Evolutionary conservation across 1,140 invertebrate genomes (phyloP), one percentile per base, ranked within the genome.

Genomic region (Bombyx mandarina): DNA sequence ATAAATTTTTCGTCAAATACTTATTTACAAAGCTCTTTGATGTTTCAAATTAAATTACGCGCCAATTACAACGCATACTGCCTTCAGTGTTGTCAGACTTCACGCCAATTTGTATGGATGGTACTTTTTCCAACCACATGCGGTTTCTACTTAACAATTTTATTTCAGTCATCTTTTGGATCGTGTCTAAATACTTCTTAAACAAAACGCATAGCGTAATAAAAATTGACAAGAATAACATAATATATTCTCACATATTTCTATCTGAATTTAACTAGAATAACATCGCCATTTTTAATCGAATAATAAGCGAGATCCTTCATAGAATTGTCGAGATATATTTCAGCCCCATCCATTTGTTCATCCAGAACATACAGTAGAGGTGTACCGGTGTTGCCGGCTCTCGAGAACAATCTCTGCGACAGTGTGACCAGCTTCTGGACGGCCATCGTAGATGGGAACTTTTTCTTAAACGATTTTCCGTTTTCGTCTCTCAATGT

Each of bases 301-400:
- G 95, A 96, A 86, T 94, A 98, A 82, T 93, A 96, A 60, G 91
- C 91, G 43, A 98, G 79, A 66, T 94, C 91, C 79, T 95, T 94
- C 57, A 94, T 91, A 56, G 92, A 91, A 77, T 96, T 96, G 61
- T 96, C 94, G 55, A 97, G 77, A 61, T 88, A 88, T 69, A 96
- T 93, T 78, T 93, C 91, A 44, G 91, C 89, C 6, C 91, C 90
- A 62, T 93, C 77, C 91, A 83, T 79, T 61, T 88, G 82, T 22
- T 86, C 82, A 67, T 90, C 89, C 46, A 88, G 69, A 63, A 91
- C 84, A 59, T 83, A 87, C 18, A 91, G 76, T 6, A 72, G 80
- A 0, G 89, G 89, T 18, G 77, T 73, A 8, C 75, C 78, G 46
- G 60, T 73, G 64, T 75, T 75, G 57, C 78, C 75, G 61, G 49